These are phyloP conservation scores for Tiliacea citrago DNA, from an alignment of 2,888 invertebrate species.

Conservation along the genomic window DNA sequence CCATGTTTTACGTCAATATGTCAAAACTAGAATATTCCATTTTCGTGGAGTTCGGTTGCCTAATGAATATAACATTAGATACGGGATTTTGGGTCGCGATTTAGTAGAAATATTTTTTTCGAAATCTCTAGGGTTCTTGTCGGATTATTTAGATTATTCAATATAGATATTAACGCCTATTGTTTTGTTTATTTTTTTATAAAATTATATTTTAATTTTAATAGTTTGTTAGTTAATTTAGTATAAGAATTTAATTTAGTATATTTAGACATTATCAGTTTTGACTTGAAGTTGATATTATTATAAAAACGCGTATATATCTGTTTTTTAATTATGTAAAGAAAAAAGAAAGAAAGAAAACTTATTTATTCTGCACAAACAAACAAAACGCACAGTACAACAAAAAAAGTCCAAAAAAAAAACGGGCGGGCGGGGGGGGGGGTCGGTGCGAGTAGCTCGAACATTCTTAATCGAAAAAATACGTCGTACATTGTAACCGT, in stretches of 20 bases:
- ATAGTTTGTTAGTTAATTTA: no score
- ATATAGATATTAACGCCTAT: background rate
- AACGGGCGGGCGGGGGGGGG: no score
- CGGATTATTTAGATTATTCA: slow-evolving; percentile 21
- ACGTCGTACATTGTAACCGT: background rate
- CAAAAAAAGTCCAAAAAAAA: no score
- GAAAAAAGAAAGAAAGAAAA: no score
- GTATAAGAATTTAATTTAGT: no score
- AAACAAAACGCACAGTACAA: no score
- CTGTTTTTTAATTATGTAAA: background rate
- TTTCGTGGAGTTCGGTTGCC: slow-evolving; percentile 42
- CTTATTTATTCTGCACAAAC: no score
- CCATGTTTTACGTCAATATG: slow-evolving; percentile 69
- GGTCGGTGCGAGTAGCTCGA: background rate
- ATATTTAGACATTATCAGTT: no score
- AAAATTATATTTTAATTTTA: no score
- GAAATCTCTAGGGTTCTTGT: slow-evolving; percentile 5
- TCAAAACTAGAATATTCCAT: slow-evolving; percentile 60
- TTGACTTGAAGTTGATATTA: no score
- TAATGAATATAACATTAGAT: slow-evolving; percentile 58
- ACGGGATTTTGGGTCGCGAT: slow-evolving; percentile 26
- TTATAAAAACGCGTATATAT: no score
- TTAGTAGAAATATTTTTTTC: slow-evolving; percentile 31
- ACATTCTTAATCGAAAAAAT: background rate
- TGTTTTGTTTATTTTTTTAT: slow-evolving; percentile 8